Conservation (phyloP, 2,888 invertebrate genomes). For the Ophioninae sp. region DNA sequence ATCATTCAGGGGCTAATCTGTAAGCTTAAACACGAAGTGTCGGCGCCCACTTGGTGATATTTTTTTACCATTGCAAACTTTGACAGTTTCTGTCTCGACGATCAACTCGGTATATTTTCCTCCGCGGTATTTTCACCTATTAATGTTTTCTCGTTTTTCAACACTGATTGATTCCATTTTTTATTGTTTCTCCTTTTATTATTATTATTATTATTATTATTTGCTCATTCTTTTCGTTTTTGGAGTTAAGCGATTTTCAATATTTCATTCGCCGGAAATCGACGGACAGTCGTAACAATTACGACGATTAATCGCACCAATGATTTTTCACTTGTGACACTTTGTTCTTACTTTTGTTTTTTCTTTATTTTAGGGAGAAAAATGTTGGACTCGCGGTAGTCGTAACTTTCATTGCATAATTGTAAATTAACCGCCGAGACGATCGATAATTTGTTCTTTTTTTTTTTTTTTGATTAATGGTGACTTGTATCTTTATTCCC, state of each 20-base stretch:
- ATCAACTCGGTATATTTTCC: conserved; percentile 5
- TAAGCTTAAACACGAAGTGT: conserved; percentile 31
- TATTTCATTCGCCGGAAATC: not conserved
- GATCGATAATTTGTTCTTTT: conserved; percentile 27
- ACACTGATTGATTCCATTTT: conserved; percentile 17
- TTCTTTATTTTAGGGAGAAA: not conserved
- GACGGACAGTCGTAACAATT: not conserved
- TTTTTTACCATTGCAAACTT: not conserved
- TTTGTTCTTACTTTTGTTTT: not conserved
- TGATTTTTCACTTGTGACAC: not conserved
- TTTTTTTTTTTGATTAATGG: conserved; percentile 22
- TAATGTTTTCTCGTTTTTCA: conserved; percentile 25
- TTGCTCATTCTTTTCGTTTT: not conserved
- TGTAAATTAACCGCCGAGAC: conserved; percentile 20
- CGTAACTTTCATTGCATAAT: conserved; percentile 14
- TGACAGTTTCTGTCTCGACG: conserved; percentile 20
- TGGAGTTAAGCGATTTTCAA: not conserved
- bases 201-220: no score
- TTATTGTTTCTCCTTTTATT: not conserved
- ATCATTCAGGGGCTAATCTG: conserved; percentile 46
- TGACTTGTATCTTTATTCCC: not conserved
- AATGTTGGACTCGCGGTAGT: not conserved
- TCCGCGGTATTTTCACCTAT: conserved; percentile 18
- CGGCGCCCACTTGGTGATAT: not conserved
- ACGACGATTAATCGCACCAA: conserved; percentile 11